These are phyloP conservation scores for Aleiodes alternator DNA, from an alignment of 2,888 invertebrate species.

Conservation along the genomic window DNA sequence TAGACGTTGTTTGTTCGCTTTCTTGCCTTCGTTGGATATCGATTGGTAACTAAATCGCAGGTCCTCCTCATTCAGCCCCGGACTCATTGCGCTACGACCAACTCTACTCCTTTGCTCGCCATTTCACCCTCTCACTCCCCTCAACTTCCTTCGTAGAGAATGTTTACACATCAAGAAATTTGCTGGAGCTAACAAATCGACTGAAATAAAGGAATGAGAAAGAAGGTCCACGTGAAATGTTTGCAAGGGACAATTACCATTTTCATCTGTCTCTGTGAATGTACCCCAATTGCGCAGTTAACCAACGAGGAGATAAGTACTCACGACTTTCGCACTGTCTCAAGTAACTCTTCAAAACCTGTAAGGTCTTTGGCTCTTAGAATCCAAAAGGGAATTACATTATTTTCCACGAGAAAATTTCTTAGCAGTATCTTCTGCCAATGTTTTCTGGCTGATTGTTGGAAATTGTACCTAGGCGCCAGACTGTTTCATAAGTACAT, in stretches of 20 bases:
- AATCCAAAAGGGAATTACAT: slow-evolving; percentile 5
- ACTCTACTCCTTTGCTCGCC: too few relatives aligned
- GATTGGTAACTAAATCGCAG: too few relatives aligned
- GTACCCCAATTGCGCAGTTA: slow-evolving; percentile 30
- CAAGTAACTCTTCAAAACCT: slow-evolving; percentile 33
- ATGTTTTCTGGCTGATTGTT: slow-evolving; percentile 30
- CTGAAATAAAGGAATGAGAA: neutral
- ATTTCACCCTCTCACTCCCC: too few relatives aligned
- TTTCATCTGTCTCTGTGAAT: slow-evolving; percentile 10
- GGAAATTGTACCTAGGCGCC: slow-evolving; percentile 1
- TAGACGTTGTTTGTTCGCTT: too few relatives aligned
- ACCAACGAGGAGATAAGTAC: slow-evolving; percentile 34
- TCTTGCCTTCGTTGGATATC: too few relatives aligned
- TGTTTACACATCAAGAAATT: neutral
- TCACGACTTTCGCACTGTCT: neutral
- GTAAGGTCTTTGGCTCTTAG: neutral
- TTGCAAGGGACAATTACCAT: slow-evolving; percentile 4
- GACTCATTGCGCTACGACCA: too few relatives aligned
- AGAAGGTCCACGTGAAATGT: slow-evolving; percentile 27
- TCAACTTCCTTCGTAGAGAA: neutral
- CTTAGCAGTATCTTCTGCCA: neutral
- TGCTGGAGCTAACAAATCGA: neutral
- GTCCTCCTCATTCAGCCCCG: too few relatives aligned
- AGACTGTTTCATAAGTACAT: slow-evolving; percentile 19
- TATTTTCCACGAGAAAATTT: slow-evolving; percentile 3